Conservation (phyloP, 2,888 invertebrate genomes). For the Zygothrica quintamaculata region DNA sequence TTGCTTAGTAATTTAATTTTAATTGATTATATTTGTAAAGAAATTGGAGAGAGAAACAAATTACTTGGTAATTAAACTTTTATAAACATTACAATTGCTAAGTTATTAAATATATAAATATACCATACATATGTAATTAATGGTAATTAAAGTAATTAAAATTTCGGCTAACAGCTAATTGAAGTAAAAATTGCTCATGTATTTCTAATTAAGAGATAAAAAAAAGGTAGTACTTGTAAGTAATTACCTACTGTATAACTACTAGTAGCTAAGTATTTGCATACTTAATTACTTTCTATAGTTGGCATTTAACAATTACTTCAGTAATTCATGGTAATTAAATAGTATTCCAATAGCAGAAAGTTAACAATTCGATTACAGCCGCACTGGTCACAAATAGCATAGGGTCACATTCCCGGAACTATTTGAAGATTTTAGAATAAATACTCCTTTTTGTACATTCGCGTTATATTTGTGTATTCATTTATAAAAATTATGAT, state of each 20-base stretch:
- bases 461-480: constrained; percentile 46
- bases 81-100: constrained; percentile 8
- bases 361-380: background rate
- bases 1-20: constrained; percentile 12
- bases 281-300: too few species aligned
- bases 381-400: constrained; percentile 1
- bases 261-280: too few species aligned
- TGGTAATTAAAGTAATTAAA: background rate
- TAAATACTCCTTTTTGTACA: constrained; percentile 65
- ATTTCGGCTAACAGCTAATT: too few species aligned
- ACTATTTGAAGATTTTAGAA: constrained; percentile 58
- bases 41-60: constrained; percentile 1
- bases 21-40: constrained; percentile 1
- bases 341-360: too few species aligned
- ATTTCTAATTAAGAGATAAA: too few species aligned
- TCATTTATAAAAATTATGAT: constrained; percentile 44
- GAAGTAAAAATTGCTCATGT: too few species aligned
- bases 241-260: too few species aligned
- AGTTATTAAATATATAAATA: background rate
- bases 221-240: too few species aligned
- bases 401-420: constrained; percentile 46
- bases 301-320: too few species aligned
- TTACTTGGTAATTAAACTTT: constrained; percentile 5
- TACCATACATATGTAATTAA: background rate
- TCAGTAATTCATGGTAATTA: too few species aligned